phyloP scores from a whole-genome alignment of 2,888 invertebrate species.

The Erebia aethiops region DNA sequence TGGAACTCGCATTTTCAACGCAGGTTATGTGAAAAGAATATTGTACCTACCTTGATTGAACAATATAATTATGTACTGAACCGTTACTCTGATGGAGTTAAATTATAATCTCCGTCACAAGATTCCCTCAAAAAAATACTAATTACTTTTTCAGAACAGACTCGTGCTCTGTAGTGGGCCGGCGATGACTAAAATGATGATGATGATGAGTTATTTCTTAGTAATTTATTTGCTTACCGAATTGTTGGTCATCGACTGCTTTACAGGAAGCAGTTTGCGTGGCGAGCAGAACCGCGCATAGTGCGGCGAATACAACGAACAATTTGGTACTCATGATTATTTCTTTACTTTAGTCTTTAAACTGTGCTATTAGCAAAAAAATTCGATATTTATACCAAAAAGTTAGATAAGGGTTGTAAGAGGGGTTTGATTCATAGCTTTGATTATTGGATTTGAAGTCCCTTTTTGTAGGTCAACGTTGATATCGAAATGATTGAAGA shows the following conservation, averaged over 20 bases:
- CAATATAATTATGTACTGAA: no score
- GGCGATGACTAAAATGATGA: not conserved
- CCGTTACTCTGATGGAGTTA: no score
- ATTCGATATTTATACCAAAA: constrained; percentile 8
- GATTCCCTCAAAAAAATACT: no score
- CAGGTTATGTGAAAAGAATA: no score
- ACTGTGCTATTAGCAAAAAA: not conserved
- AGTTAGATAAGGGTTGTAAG: not conserved
- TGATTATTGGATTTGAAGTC: not conserved
- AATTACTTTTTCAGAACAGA: no score
- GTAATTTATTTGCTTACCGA: not conserved
- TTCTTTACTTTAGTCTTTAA: not conserved
- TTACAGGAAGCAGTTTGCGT: not conserved
- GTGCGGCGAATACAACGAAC: constrained; percentile 2
- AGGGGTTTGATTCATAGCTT: not conserved
- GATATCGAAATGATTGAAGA: no score
- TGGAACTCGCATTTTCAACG: no score
- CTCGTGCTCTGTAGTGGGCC: no score
- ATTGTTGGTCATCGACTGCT: not conserved
- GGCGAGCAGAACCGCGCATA: constrained; percentile 2
- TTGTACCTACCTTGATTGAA: no score
- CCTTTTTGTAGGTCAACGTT: not conserved
- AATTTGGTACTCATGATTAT: constrained; percentile 13
- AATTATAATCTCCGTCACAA: no score
- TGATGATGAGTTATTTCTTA: no score